These are phyloP conservation scores for Geodia barretti DNA, from an alignment of 37 sponge, comb jelly and placozoan genomes.

Conservation along the genomic window DNA sequence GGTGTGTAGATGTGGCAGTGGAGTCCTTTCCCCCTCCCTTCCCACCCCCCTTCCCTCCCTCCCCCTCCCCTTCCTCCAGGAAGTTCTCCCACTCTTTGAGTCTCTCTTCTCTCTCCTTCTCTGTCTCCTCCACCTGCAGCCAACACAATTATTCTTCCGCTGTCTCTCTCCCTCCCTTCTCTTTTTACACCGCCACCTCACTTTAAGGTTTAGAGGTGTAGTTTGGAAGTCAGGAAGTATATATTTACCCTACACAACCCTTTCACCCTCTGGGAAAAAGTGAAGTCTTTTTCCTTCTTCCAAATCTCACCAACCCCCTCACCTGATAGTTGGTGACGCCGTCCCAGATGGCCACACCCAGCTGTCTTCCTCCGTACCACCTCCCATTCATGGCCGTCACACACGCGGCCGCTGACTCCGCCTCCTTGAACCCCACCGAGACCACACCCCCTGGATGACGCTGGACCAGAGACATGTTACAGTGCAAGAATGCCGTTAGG, in stretches of 20 bases:
- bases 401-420: slow-evolving; percentile 82
- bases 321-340: slow-evolving; percentile 87
- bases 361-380: slow-evolving; percentile 76
- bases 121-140: slow-evolving; percentile 83
- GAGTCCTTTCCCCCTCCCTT: not conserved
- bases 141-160: not conserved
- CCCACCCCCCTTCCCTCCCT: not conserved
- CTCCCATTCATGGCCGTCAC: slow-evolving; percentile 78
- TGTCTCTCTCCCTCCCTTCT: not conserved
- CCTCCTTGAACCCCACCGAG: slow-evolving; percentile 87
- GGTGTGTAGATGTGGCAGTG: too few species aligned
- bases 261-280: too few species aligned
- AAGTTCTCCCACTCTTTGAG: slow-evolving; percentile 89
- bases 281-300: too few species aligned
- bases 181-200: too few species aligned
- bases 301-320: too few species aligned
- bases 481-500: not conserved
- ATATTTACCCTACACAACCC: too few species aligned
- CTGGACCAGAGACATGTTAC: slow-evolving; percentile 16
- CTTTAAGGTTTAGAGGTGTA: too few species aligned
- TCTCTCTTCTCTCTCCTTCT: slow-evolving; percentile 80
- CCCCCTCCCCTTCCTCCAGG: slow-evolving; percentile 49
- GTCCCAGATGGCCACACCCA: slow-evolving; percentile 85
- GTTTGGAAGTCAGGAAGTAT: too few species aligned
- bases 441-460: slow-evolving; percentile 93